Conservation (phyloP, 2,888 invertebrate genomes). For the Eupithecia vulgata region DNA sequence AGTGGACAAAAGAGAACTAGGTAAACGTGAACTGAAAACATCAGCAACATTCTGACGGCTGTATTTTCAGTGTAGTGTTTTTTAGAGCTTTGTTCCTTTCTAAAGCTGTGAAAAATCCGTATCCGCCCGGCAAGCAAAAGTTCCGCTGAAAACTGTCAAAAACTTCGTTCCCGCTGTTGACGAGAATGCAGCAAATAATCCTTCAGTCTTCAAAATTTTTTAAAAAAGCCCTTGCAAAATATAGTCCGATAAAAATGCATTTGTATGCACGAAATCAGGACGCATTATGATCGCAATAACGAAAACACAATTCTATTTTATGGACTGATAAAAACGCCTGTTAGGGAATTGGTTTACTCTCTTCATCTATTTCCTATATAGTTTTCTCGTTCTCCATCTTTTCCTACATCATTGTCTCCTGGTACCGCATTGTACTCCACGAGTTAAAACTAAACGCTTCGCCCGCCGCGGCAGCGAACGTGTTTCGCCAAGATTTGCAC, state of each 20-base stretch:
- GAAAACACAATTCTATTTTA: no score
- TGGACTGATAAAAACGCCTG: no score
- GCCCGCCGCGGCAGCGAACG: conserved; percentile 2
- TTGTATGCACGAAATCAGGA: no score
- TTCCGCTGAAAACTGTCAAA: background rate
- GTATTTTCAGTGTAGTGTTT: background rate
- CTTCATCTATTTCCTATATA: background rate
- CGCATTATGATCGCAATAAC: no score
- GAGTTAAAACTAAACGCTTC: conserved; percentile 22
- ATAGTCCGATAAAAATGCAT: no score
- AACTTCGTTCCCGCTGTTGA: background rate
- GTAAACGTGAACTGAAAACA: background rate
- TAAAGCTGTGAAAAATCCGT: background rate
- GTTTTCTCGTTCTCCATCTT: background rate
- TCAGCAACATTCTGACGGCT: background rate
- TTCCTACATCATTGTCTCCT: background rate
- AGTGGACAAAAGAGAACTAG: background rate
- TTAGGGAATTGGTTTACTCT: background rate
- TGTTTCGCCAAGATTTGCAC: conserved; percentile 16
- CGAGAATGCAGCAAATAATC: background rate
- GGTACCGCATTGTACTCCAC: conserved; percentile 20
- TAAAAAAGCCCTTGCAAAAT: background rate
- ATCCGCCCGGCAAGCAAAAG: background rate
- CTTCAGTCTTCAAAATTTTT: background rate
- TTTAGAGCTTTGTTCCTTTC: background rate